These are phyloP conservation scores for Pungitius pungitius DNA, from an alignment of 2,113 vertebrate genomes.

Conservation along the genomic window DNA sequence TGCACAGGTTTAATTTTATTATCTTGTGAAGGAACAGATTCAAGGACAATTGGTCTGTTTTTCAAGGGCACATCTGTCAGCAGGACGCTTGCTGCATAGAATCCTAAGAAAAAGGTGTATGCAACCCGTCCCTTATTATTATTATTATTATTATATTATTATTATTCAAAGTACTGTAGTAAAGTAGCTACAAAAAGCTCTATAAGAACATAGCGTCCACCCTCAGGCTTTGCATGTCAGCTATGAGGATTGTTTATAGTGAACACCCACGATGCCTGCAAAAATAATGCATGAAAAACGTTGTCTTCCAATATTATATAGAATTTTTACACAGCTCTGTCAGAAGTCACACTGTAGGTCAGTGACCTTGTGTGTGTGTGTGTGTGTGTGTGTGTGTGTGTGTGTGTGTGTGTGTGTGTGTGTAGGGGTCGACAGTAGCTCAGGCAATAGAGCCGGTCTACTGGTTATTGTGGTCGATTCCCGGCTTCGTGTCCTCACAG, in stretches of 20 bases:
- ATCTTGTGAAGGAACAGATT: conserved; percentile 8
- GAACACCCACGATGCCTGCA: conserved; percentile 65
- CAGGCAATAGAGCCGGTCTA: not conserved
- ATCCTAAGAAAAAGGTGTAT: conserved; percentile 53
- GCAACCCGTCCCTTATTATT: conserved; percentile 66
- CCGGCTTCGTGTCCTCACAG: not conserved
- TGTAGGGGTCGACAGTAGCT: not conserved
- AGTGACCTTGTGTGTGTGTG: conserved; percentile 12
- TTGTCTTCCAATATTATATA: conserved; percentile 69
- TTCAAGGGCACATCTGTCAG: conserved; percentile 47
- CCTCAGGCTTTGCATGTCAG: conserved; percentile 50
- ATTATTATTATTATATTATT: no score
- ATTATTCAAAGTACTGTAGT: conserved; percentile 75
- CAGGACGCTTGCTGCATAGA: conserved; percentile 40
- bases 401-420: conserved; percentile 18
- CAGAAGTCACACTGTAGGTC: conserved; percentile 11
- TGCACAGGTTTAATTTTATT: conserved; percentile 16
- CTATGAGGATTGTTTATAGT: conserved; percentile 56
- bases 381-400: not conserved
- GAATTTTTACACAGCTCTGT: conserved; percentile 12
- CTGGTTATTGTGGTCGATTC: not conserved
- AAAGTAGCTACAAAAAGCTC: conserved; percentile 61
- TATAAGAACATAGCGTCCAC: conserved; percentile 37
- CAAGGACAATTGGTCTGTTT: conserved; percentile 29
- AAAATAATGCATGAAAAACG: conserved; percentile 67